Evolutionary conservation across 2,113 vertebrate genomes (phyloP).

Genomic region (Butorides virescens): DNA sequence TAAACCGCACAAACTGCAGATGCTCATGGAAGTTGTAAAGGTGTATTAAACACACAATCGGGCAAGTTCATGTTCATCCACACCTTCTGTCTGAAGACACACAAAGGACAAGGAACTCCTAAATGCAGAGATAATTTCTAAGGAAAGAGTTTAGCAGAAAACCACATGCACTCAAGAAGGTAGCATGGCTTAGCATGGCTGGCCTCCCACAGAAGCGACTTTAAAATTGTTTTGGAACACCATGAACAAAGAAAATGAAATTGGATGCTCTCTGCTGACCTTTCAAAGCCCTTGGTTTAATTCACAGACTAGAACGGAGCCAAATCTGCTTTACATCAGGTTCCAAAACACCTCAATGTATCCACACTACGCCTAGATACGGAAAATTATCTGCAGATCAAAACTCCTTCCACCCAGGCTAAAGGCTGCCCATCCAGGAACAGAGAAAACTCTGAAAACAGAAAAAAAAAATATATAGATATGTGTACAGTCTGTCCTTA

Average conservation of each 20-base stretch:
- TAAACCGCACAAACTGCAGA: background rate
- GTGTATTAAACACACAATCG: background rate
- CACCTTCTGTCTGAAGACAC: background rate
- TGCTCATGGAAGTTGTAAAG: accelerated
- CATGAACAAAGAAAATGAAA: background rate
- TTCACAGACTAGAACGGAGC: background rate
- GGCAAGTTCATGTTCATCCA: background rate
- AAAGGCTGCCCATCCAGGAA: background rate
- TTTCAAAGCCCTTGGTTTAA: constrained; percentile 27
- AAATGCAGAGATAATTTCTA: background rate
- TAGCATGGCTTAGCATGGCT: background rate
- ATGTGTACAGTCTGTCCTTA: background rate
- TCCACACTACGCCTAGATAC: background rate
- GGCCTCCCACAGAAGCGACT: background rate
- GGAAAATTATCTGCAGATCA: background rate
- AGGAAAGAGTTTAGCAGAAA: background rate
- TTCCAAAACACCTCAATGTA: background rate
- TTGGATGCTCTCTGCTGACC: background rate
- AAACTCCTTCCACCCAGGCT: background rate
- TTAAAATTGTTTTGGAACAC: background rate
- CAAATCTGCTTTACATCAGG: background rate
- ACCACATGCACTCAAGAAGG: accelerated
- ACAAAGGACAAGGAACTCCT: background rate
- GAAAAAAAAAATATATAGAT: too few relatives aligned
- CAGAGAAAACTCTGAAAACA: background rate